Evolutionary conservation across 23 tunicate genomes (phyloP).

Genomic region (Ascidia mentula): DNA sequence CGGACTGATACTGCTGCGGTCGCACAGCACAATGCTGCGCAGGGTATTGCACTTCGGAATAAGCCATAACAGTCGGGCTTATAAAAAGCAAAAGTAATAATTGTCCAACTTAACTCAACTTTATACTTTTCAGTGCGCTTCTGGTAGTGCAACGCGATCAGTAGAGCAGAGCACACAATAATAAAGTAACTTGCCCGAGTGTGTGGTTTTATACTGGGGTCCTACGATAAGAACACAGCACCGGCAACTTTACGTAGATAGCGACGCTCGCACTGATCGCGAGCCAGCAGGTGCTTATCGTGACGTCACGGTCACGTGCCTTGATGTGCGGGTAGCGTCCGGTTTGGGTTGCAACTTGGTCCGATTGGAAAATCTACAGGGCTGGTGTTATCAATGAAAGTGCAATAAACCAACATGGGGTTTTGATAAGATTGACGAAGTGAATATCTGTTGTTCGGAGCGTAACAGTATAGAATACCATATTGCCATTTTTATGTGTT

Average conservation of each 20-base stretch:
- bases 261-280: background rate
- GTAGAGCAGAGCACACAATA: too few species aligned
- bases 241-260: background rate
- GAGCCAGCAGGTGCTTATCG: background rate
- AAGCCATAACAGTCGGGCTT: conserved; percentile 20
- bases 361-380: background rate
- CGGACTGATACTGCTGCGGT: conserved; percentile 12
- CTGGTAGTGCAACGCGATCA: too few species aligned
- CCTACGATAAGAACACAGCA: background rate
- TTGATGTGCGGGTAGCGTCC: background rate
- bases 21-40: conserved; percentile 38
- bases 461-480: too few species aligned
- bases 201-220: background rate
- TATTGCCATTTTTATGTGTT: too few species aligned
- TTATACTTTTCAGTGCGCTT: too few species aligned
- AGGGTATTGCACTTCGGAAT: conserved; percentile 21
- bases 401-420: background rate
- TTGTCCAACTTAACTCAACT: too few species aligned
- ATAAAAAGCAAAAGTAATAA: too few species aligned
- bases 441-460: too few species aligned
- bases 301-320: background rate
- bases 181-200: background rate
- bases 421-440: conserved; percentile 6
- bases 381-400: background rate
- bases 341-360: background rate